These are phyloP conservation scores for Lophura nycthemera DNA, from an alignment of 2,113 vertebrate genomes.

Conservation along the genomic window DNA sequence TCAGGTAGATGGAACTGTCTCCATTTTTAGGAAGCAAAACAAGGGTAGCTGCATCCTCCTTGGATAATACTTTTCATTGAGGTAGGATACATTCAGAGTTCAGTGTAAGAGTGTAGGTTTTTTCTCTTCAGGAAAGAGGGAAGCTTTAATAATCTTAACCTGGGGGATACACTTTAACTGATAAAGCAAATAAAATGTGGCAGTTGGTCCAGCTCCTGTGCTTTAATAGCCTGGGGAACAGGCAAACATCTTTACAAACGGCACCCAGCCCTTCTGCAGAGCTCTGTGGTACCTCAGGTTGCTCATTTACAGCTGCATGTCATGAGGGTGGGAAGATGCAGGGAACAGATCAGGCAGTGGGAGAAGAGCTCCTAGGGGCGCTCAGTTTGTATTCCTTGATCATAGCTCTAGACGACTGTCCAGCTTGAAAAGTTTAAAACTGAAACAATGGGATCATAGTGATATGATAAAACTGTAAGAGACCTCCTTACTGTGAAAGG, in stretches of 20 bases:
- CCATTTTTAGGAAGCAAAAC: background rate
- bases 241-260: background rate
- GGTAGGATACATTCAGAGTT: background rate
- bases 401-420: background rate
- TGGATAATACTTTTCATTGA: background rate
- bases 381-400: background rate
- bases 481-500: background rate
- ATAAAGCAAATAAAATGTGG: background rate
- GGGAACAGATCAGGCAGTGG: background rate
- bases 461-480: background rate
- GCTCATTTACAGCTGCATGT: background rate
- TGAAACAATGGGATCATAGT: background rate
- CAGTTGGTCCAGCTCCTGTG: background rate
- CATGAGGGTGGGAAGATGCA: background rate
- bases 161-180: background rate
- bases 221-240: background rate
- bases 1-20: background rate
- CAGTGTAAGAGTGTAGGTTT: background rate
- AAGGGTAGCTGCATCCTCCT: background rate
- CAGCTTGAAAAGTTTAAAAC: background rate
- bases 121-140: background rate
- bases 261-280: background rate
- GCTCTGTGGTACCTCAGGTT: rapidly evolving
- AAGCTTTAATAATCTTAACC: background rate
- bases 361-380: background rate